Base-by-base conservation (phyloP, 2,113 vertebrate species). In the Leptobrachium ailaonicum region DNA sequence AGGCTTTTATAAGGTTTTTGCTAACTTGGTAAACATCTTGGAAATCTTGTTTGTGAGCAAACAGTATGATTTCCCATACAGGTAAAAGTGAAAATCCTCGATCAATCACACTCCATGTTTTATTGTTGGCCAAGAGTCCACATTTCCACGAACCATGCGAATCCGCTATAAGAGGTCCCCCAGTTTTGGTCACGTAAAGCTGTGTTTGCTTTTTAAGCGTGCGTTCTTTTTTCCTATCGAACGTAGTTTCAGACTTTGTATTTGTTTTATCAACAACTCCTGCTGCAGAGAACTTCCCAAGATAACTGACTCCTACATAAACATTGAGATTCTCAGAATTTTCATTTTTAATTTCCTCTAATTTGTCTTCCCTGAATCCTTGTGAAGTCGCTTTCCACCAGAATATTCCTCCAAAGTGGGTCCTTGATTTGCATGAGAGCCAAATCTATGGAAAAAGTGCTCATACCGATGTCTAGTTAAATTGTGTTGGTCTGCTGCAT, bases 351-450 rank as follows among this genome's bases (percentile, higher is more conserved):
- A 87, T 3, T 63, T 89, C 82, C 2, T 79, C 74, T 67, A 20
- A 0, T 2, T 87, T 75, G 6, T 89, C 77, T 0, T 6, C 47
- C n/a, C 1, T 47, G 75, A 92, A 92, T 1, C 86, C 89, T 75
- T 83, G 78, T 0, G 41, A 44, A 2, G 66, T 69, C 0, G 86
- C 88, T 63, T 88, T 93, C 88, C 90, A 92, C 87, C 87, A 89
- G 82, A 87, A 92, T 76, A 93, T 89, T 2, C 88, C 90, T 44
- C 90, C 90, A 6, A 92, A 87, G 64, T 91, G 14, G 89, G 88
- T 0, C 89, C 90, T 70, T 91, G 84, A 44, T 88, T 85, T 5
- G 84, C 4, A 0, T 91, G 90, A 63, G 90, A 91, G 2, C 90
- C 90, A 77, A 90, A 92, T 32, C 66, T 88, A 0, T 50, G 66